Percentiles rank a stretch among this genome's conserved stretches.
phyloP scores from a whole-genome alignment of 2,797 vertebrate species.

The Pangasius macronema region DNA sequence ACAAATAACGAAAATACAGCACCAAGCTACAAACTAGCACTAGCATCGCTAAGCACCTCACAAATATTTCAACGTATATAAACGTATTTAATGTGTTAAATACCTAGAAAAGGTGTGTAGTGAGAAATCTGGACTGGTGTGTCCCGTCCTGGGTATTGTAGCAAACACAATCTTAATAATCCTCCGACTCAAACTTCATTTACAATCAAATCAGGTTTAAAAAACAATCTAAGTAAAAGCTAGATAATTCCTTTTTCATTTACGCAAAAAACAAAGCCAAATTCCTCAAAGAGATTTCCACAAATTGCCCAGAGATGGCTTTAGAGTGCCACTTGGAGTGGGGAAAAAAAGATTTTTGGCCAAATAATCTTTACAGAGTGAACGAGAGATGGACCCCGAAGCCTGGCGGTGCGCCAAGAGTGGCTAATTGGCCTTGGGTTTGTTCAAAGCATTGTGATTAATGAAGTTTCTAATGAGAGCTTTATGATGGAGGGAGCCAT shows the following conservation, averaged over 20 bases:
- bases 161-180: background rate
- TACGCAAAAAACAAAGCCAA: background rate
- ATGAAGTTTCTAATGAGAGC: slow-evolving; percentile 64
- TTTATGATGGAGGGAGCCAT: slow-evolving; percentile 59
- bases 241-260: slow-evolving; percentile 4
- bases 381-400: slow-evolving; percentile 49
- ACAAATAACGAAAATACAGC: background rate
- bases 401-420: slow-evolving; percentile 45
- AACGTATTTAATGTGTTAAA: background rate
- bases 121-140: background rate
- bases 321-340: slow-evolving; percentile 23
- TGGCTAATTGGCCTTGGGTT: slow-evolving; percentile 64
- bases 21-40: background rate
- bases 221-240: background rate
- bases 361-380: slow-evolving; percentile 32
- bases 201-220: background rate
- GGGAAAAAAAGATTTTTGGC: background rate
- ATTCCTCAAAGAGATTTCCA: background rate
- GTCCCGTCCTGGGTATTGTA: background rate
- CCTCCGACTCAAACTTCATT: background rate
- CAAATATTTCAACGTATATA: background rate
- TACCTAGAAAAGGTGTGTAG: background rate
- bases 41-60: background rate
- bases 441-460: slow-evolving; percentile 65
- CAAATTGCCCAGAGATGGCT: slow-evolving; percentile 28